phyloP scores from a whole-genome alignment of 2,113 vertebrate genomes.

The Eptesicus fuscus region DNA sequence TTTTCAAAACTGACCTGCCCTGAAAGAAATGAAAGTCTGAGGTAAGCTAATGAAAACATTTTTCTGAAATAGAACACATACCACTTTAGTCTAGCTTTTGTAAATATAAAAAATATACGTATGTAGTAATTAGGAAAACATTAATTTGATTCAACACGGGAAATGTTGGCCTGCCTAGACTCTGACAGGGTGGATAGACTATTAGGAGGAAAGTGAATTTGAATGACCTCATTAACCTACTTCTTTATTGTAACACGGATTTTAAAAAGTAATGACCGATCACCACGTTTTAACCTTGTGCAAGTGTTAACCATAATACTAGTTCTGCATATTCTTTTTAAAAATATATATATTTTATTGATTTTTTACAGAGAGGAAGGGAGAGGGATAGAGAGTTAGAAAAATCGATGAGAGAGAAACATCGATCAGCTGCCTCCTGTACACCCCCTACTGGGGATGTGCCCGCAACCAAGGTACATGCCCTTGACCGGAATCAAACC shows the following conservation, averaged over 20 bases:
- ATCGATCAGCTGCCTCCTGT: too few species aligned
- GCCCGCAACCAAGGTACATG: too few species aligned
- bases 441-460: too few species aligned
- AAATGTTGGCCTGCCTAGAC: neutral
- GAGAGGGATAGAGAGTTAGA: too few species aligned
- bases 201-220: constrained; percentile 17
- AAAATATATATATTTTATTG: too few species aligned
- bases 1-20: constrained; percentile 88
- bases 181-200: neutral
- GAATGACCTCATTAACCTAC: neutral
- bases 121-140: neutral
- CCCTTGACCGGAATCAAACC: too few species aligned
- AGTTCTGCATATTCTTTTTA: neutral
- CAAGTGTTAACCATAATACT: neutral
- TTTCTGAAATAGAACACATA: neutral
- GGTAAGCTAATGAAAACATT: constrained; percentile 79
- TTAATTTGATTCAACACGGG: neutral
- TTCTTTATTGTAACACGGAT: neutral
- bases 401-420: too few species aligned
- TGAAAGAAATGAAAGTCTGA: constrained; percentile 85
- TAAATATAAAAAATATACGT: neutral
- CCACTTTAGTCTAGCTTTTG: neutral
- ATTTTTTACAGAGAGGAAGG: too few species aligned
- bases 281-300: neutral
- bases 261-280: constrained; percentile 12